These are phyloP conservation scores for Oligia latruncula DNA, from an alignment of 2,888 invertebrate species.

Conservation along the genomic window DNA sequence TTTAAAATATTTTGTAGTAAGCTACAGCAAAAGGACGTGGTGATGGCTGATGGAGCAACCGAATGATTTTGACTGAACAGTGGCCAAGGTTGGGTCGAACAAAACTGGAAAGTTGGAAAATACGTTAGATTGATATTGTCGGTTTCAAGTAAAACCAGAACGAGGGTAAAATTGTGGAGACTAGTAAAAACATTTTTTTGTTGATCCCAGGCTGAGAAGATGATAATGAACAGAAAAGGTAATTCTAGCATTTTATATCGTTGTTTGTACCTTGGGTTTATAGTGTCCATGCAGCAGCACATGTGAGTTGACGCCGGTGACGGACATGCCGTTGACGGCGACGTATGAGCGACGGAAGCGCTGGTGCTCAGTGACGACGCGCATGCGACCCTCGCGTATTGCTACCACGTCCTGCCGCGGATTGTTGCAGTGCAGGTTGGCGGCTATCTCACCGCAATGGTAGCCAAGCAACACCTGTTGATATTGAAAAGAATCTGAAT, in stretches of 20 bases:
- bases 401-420: constrained; percentile 88
- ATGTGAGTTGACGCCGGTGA: constrained; percentile 77
- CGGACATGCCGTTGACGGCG: constrained; percentile 77
- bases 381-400: constrained; percentile 85
- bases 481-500: background rate
- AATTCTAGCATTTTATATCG: rapidly evolving
- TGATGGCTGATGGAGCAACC: no score
- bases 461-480: constrained; percentile 90
- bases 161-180: background rate
- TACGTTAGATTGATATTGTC: background rate
- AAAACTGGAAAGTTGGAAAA: background rate
- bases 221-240: background rate
- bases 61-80: background rate
- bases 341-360: constrained; percentile 88
- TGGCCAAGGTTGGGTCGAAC: background rate
- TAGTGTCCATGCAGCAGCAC: constrained; percentile 74
- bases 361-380: constrained; percentile 90
- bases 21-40: background rate
- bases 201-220: background rate
- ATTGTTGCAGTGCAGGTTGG: constrained; percentile 92
- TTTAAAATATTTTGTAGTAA: background rate
- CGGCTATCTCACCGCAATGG: constrained; percentile 92
- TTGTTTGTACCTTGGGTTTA: constrained; percentile 73
- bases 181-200: background rate
- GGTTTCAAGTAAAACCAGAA: background rate